Percentiles rank a stretch among this genome's conserved stretches.
Evolutionary conservation across 2,888 invertebrate species (phyloP).

Genomic region (Orthosia incerta): DNA sequence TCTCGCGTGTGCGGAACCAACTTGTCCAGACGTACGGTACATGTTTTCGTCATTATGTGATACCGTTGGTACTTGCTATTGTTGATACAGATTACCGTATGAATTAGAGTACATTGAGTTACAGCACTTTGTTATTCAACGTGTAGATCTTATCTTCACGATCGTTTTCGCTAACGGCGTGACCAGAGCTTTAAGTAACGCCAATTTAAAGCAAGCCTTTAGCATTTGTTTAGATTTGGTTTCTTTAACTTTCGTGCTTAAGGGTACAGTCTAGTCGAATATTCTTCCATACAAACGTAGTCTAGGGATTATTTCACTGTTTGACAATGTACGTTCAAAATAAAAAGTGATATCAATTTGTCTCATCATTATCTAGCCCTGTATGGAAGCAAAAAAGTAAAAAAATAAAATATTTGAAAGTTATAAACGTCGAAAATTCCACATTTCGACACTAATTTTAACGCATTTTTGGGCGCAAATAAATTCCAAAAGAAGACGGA

Average conservation of each 20-base stretch:
- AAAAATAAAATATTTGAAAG: no score
- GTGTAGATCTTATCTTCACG: constrained; percentile 22
- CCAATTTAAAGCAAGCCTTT: neutral
- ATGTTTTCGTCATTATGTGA: constrained; percentile 54
- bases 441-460: no score
- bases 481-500: no score
- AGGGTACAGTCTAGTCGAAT: no score
- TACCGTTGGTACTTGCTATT: constrained; percentile 60
- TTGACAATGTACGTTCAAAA: no score
- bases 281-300: no score
- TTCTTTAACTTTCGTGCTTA: neutral
- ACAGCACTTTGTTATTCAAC: constrained; percentile 36
- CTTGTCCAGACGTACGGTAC: constrained; percentile 56
- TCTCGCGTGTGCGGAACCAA: constrained; percentile 52
- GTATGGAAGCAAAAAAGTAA: no score
- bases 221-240: neutral
- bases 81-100: constrained; percentile 52
- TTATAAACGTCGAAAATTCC: no score
- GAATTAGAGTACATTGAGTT: constrained; percentile 42
- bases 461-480: no score
- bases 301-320: no score
- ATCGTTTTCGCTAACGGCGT: constrained; percentile 29
- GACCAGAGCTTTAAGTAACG: constrained; percentile 25
- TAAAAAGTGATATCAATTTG: no score
- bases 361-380: no score